Base-by-base conservation (phyloP, 2,797 vertebrate genomes). In the Gymnoscopelus braueri region DNA sequence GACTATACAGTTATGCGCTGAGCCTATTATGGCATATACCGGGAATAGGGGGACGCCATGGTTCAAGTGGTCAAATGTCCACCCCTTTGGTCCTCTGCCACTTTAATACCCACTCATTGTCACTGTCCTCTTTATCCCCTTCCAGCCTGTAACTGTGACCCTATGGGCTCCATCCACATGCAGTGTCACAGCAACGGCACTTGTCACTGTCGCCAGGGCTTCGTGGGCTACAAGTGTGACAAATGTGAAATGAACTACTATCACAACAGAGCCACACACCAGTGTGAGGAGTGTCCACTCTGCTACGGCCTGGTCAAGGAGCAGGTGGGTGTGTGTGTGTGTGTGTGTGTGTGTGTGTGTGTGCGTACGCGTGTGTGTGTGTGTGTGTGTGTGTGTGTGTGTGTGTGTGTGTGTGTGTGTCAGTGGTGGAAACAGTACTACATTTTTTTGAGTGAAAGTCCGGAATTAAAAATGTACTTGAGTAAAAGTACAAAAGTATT, bases 71-170 rank as follows among this genome's bases (percentile, higher is more conserved):
- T 29, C 3, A 29, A 29, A 5, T 65, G 74, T 65, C 63, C 60
- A 53, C 6, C 15, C 50, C 54, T 61, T 48, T 64, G 66, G 63
- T 82, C 19, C 66, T 24, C n/a, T 14, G 0, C 35, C 52, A 26
- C 10, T 63, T 15, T 19, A 19, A 29, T 59, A 15, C 19, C 26
- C 3, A 49, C n/a, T 35, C 24, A 54, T 1, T 12, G 1, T 44
- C 48, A 3, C 8, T 47, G 2, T 26, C 60, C 52, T 4, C 5
- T 69, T 15, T 48, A 24, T 60, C 62, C 70, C 65, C 68, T 4
- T 0, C 48, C 85, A 98, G 97, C 95, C 67, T 98, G 97, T 78
- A 96, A 95, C 91, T 98, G 97, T 84, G 96, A 97, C 81, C 95
- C 91, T 0, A 94, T 97, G 94, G 97, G 97, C 32, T 95, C 97